Evolutionary conservation across 1,140 invertebrate genomes (phyloP), one percentile per base, ranked within the genome.

Genomic region (Drosophila biarmipes): DNA sequence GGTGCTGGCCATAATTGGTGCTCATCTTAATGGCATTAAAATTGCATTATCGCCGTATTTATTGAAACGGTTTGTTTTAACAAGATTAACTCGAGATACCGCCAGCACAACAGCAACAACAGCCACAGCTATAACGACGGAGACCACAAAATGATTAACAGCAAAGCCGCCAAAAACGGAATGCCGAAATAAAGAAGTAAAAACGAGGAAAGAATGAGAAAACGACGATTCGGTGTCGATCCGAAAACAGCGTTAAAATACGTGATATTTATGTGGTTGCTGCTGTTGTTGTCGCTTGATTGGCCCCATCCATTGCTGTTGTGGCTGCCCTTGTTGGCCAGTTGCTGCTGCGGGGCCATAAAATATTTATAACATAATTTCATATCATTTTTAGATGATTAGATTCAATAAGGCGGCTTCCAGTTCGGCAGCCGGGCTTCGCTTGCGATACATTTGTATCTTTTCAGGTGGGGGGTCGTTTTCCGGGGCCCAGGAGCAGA

Each of bases 41-140:
- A 87, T 87, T 87, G 82, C 82, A 87, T 87, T 87, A 87, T 87
- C 82, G 82, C 84, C 76, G 82, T 87, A 87, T 87, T 87, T 87
- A 87, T 87, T 87, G 82, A 89, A 87, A 87, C 82, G 82, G 82
- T 87, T 87, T 87, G 82, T 87, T 87, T 87, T 87, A 87, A 87
- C 82, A 87, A 87, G 82, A 87, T 87, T 87, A 87, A 89, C 74
- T 86, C 79, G 75, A 63, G 71, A 87, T 87, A 89, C 79, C 62
- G 77, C 27, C 78, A 68, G 62, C 57, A 45, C 62, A 73, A 21
- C 78, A 68, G 62, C 57, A 45, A 27, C 31, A 34, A 21, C 31
- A 31, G n/a, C 42, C 46, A 59, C 40, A 42, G 37, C 59, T 42
- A 58, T 31, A 19, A 55, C n/a, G 51, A 57, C 55, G 42, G 56